Conservation (phyloP, 2,113 vertebrate genomes). For the Rafetus swinhoei region DNA sequence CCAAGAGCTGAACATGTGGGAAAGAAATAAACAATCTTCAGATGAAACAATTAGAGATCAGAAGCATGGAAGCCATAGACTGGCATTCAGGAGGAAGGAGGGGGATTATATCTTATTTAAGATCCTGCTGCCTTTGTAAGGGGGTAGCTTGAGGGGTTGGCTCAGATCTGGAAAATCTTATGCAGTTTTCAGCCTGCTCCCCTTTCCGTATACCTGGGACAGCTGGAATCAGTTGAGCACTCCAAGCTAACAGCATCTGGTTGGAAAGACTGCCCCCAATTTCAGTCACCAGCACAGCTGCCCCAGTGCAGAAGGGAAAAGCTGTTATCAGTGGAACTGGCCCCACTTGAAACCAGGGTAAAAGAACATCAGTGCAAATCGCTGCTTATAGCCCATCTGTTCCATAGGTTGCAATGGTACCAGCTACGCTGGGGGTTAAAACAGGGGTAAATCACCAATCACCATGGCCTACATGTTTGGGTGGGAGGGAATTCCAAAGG, state of each 20-base stretch:
- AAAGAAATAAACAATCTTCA: conserved; percentile 62
- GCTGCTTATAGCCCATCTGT: neutral
- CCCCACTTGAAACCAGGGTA: neutral
- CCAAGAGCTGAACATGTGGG: conserved; percentile 27
- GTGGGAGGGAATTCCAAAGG: neutral
- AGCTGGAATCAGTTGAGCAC: neutral
- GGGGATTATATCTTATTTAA: neutral
- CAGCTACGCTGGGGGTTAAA: neutral
- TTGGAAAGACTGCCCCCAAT: neutral
- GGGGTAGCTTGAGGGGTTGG: neutral
- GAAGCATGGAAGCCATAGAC: conserved; percentile 40
- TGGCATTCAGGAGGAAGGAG: neutral
- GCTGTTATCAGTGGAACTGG: neutral
- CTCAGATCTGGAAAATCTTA: neutral
- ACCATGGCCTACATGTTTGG: neutral
- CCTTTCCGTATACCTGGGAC: fast-evolving
- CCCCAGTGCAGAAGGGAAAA: neutral
- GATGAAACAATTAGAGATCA: conserved; percentile 77
- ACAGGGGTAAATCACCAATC: neutral
- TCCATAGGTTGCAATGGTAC: neutral
- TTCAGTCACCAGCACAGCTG: neutral
- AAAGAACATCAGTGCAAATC: neutral
- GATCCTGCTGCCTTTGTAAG: neutral
- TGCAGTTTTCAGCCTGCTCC: fast-evolving
- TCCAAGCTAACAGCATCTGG: neutral